Base-by-base conservation (phyloP, 2,113 vertebrate genomes). In the Petromus typicus region DNA sequence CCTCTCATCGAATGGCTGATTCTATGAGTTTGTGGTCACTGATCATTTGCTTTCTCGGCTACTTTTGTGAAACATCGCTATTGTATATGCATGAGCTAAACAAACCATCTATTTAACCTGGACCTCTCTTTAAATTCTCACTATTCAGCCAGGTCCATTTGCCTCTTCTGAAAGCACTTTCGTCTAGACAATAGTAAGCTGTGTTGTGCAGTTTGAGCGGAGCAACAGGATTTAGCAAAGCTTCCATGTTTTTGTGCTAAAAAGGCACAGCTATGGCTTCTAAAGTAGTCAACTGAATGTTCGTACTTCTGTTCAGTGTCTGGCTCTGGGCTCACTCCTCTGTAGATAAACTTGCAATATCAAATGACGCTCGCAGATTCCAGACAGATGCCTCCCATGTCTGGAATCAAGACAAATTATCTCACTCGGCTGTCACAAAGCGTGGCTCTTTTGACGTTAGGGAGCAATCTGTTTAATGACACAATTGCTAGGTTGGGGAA, bases 391-490 rank as follows among this genome's bases (percentile, higher is more conserved):
- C 69, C 85, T 96, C 94, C 86, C 48, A 4, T 63, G 95, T 95
- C 96, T 96, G 91, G 89, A 95, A 91, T 97, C 89, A 81, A 93
- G 96, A 95, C 93, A 96, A 95, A 96, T 95, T 56, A 57, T 92
- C 86, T 89, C 94, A 85, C 89, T 91, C 78, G 91, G 86, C 93
- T 98, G 97, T 97, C 95, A 92, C 80, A 91, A 83, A 97, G 94
- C 89, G 93, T 95, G 84, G 69, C 86, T 95, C 86, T 91, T 89
- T 86, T 86, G 97, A 94, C 2, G 57, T 82, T 93, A 81, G 1
- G 48, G 86, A 94, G 59, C 93, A 87, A 82, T 96, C 96, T 97
- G 89, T 96, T 97, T 97, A 98, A 95, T 96, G 94, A 92, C 91
- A 97, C 96, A 97, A 93, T 95, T 95, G 91, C 96, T 89, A 51